phyloP scores from a whole-genome alignment of 2,797 vertebrate species.

The Huso huso region DNA sequence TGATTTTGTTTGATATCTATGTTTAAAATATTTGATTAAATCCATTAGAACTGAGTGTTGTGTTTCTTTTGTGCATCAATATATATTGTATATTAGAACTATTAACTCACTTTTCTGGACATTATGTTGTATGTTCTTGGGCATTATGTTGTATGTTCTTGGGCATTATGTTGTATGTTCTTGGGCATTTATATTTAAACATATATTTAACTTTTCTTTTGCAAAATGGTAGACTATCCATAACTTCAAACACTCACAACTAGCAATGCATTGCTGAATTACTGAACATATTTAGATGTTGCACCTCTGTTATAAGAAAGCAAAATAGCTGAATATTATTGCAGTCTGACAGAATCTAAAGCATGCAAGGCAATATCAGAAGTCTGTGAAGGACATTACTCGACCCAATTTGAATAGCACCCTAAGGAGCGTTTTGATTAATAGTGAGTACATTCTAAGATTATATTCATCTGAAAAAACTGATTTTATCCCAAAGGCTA shows the following conservation, averaged over 20 bases:
- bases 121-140: too few species aligned
- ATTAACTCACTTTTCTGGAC: too few species aligned
- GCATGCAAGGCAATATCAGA: slow-evolving; percentile 28
- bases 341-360: slow-evolving; percentile 24
- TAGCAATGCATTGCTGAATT: slow-evolving; percentile 30
- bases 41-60: too few species aligned
- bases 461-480: too few species aligned
- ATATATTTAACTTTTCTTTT: not conserved
- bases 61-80: too few species aligned
- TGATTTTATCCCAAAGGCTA: too few species aligned
- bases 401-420: slow-evolving; percentile 29
- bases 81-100: too few species aligned
- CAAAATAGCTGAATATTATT: slow-evolving; percentile 35
- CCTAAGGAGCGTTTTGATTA: slow-evolving; percentile 21
- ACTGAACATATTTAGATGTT: slow-evolving; percentile 39
- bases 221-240: not conserved
- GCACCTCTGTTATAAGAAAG: slow-evolving; percentile 29
- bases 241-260: not conserved
- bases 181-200: not conserved
- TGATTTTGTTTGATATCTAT: too few species aligned
- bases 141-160: too few species aligned
- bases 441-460: slow-evolving; percentile 12
- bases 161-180: too few species aligned
- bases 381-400: slow-evolving; percentile 30
- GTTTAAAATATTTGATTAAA: too few species aligned